phyloP scores from a whole-genome alignment of 2,113 vertebrate genomes.

The Atractosteus spatula region DNA sequence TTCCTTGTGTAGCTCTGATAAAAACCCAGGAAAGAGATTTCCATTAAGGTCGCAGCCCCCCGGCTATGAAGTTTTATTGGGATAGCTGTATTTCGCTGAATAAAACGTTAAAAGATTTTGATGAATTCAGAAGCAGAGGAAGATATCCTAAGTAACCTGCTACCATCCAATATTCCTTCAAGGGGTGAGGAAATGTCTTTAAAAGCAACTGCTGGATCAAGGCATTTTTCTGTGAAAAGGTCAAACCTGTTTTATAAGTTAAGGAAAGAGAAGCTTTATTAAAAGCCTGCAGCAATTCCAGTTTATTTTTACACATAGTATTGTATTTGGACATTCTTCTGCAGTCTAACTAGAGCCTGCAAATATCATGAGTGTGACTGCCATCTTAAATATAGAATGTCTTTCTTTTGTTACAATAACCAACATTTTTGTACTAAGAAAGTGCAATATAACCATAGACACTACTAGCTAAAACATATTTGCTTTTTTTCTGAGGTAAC shows the following conservation, averaged over 20 bases:
- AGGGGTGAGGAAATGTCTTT: neutral
- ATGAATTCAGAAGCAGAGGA: neutral
- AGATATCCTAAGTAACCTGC: neutral
- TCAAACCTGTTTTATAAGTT: neutral
- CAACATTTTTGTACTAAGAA: too few relatives aligned
- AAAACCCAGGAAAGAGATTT: neutral
- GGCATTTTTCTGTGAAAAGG: too few relatives aligned
- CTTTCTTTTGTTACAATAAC: too few relatives aligned
- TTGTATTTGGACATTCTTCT: too few relatives aligned
- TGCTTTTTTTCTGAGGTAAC: too few relatives aligned
- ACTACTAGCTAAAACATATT: too few relatives aligned
- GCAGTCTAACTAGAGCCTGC: too few relatives aligned
- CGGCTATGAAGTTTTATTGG: conserved; percentile 16
- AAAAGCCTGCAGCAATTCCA: neutral
- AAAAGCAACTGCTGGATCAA: neutral
- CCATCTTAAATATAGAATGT: too few relatives aligned
- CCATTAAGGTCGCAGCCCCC: conserved; percentile 13
- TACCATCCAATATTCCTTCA: neutral
- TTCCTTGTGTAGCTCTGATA: neutral
- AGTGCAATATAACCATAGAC: too few relatives aligned
- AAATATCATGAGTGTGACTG: too few relatives aligned
- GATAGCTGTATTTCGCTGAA: neutral
- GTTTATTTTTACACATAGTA: neutral
- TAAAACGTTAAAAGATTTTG: neutral
- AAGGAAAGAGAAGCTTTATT: neutral